These are phyloP conservation scores for Diadema setosum DNA, from an alignment of 35 echinoderm and acorn worm species.

Conservation along the genomic window DNA sequence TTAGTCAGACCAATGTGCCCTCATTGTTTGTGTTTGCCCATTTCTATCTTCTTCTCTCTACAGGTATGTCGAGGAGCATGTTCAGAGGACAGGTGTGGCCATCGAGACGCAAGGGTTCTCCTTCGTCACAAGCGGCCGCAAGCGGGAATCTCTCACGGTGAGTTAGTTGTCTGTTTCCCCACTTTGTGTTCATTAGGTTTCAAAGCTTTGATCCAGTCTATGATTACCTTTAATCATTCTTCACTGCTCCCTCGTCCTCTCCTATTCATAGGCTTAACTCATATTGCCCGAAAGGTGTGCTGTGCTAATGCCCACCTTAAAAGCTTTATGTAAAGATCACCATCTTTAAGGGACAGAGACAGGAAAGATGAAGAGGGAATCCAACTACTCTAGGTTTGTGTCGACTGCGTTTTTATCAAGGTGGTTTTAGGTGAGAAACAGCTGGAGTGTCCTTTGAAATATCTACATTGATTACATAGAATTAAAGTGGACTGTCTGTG, in stretches of 20 bases:
- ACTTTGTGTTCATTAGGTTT: neutral
- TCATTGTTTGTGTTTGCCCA: neutral
- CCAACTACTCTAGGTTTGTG: too few relatives aligned
- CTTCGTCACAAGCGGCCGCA: conserved; percentile 97
- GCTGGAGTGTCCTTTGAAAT: too few relatives aligned
- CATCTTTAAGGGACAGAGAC: too few relatives aligned
- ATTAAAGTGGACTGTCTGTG: too few relatives aligned
- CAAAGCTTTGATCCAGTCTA: too few relatives aligned
- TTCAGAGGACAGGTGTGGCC: conserved; percentile 94
- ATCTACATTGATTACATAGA: too few relatives aligned
- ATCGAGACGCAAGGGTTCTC: conserved; percentile 98
- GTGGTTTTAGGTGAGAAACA: too few relatives aligned
- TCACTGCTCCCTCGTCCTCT: neutral
- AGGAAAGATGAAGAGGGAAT: too few relatives aligned
- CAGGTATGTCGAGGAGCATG: conserved; percentile 99
- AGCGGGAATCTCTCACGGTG: conserved; percentile 98
- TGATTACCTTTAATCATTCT: neutral
- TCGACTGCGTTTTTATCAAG: too few relatives aligned
- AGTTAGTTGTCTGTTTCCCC: conserved; percentile 20
- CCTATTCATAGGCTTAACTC: neutral
- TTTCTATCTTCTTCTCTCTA: conserved; percentile 13
- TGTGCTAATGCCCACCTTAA: too few relatives aligned
- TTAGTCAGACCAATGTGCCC: neutral
- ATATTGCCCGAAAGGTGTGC: too few relatives aligned
- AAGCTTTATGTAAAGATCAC: too few relatives aligned